These are phyloP conservation scores for Drosophila obscura DNA, from an alignment of 1,140 invertebrate species.

Conservation along the genomic window DNA sequence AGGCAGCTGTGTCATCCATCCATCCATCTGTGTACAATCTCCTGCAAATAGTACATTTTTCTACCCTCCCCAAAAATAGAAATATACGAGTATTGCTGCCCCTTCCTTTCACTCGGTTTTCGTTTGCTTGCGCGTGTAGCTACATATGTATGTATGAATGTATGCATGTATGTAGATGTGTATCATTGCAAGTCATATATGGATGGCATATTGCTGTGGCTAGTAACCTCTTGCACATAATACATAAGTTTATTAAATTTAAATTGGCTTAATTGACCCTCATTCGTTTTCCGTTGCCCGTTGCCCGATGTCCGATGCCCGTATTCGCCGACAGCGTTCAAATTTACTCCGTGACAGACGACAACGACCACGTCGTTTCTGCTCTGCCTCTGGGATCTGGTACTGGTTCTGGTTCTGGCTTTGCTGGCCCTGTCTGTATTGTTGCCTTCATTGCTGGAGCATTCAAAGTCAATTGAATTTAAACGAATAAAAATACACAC, in stretches of 20 bases:
- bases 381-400: slow-evolving; percentile 11
- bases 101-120: not conserved
- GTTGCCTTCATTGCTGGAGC: slow-evolving; percentile 78
- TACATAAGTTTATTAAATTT: slow-evolving; percentile 84
- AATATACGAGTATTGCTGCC: slow-evolving; percentile 11
- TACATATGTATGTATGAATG: not conserved
- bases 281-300: slow-evolving; percentile 78
- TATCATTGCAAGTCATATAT: slow-evolving; percentile 68
- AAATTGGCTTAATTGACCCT: slow-evolving; percentile 84
- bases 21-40: slow-evolving; percentile 25
- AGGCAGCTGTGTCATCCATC: slow-evolving; percentile 35
- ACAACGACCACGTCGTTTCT: slow-evolving; percentile 42
- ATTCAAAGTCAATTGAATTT: slow-evolving; percentile 82
- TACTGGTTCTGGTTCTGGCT: slow-evolving; percentile 4
- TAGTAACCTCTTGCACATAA: slow-evolving; percentile 82
- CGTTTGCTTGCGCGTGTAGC: not conserved
- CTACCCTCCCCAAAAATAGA: slow-evolving; percentile 50
- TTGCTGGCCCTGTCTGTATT: slow-evolving; percentile 19
- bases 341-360: slow-evolving; percentile 59
- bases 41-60: slow-evolving; percentile 36
- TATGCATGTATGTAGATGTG: slow-evolving; percentile 36
- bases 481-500: slow-evolving; percentile 80
- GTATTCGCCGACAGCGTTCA: slow-evolving; percentile 53
- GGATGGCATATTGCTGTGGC: slow-evolving; percentile 56
- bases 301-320: slow-evolving; percentile 40